Conservation (phyloP, 2,888 invertebrate genomes). For the Isotomurus palustris region DNA sequence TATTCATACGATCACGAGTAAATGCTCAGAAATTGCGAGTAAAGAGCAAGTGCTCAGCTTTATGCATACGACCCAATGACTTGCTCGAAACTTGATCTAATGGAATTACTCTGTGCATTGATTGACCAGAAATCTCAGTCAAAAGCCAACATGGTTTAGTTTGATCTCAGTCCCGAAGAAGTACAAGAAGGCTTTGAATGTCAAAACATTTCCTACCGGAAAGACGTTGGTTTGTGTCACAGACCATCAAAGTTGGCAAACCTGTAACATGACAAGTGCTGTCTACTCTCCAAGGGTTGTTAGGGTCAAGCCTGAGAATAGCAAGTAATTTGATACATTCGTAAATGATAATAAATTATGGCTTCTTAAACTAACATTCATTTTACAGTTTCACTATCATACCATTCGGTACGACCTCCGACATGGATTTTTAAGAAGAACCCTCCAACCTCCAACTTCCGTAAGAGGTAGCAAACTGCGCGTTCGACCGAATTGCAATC, state of each 20-base stretch:
- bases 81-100: no score
- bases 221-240: slow-evolving; percentile 13
- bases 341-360: background rate
- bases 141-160: no score
- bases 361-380: background rate
- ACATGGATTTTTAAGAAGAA: slow-evolving; percentile 20
- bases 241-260: slow-evolving; percentile 22
- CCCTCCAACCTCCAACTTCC: slow-evolving; percentile 20
- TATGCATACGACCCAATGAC: no score
- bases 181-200: slow-evolving; percentile 12
- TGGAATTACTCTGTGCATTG: no score
- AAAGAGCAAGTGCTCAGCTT: no score
- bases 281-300: slow-evolving; percentile 16
- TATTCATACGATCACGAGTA: no score
- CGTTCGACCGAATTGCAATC: slow-evolving; percentile 20
- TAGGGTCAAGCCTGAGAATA: slow-evolving; percentile 1
- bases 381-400: background rate
- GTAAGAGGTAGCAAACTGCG: slow-evolving; percentile 16
- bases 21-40: no score
- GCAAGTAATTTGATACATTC: background rate
- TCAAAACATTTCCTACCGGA: slow-evolving; percentile 17
- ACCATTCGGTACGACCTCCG: slow-evolving; percentile 16
- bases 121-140: no score
- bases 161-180: slow-evolving; percentile 16
- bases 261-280: slow-evolving; percentile 5